These are phyloP conservation scores for Drosophila ficusphila DNA, from an alignment of 1,140 invertebrate genomes.

Conservation along the genomic window DNA sequence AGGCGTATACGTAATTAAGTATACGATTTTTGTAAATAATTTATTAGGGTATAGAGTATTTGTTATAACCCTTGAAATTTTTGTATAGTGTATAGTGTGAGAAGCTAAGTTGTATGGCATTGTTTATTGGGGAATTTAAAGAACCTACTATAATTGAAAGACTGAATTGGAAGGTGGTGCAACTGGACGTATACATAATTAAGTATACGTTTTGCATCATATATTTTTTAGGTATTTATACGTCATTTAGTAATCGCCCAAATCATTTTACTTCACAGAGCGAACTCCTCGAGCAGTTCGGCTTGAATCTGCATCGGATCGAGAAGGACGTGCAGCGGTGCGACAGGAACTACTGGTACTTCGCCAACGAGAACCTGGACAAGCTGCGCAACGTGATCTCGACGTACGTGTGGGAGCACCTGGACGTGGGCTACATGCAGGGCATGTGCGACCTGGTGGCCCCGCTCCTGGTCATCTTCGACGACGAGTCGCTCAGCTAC, in stretches of 20 bases:
- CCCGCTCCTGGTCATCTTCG: constrained; percentile 95
- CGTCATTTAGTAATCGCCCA: too few species aligned
- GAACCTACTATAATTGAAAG: too few species aligned
- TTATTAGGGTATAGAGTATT: too few species aligned
- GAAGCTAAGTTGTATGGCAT: too few species aligned
- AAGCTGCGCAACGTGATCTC: constrained; percentile 98
- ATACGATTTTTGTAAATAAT: too few species aligned
- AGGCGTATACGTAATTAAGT: too few species aligned
- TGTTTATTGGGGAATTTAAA: too few species aligned
- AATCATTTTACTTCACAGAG: constrained; percentile 85
- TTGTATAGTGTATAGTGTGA: too few species aligned
- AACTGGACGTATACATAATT: not conserved
- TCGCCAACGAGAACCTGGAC: constrained; percentile 94
- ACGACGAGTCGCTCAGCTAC: constrained; percentile 96
- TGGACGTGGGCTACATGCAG: constrained; percentile 95
- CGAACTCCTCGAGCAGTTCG: constrained; percentile 94
- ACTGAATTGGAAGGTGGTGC: too few species aligned
- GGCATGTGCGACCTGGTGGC: constrained; percentile 98
- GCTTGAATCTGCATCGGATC: constrained; percentile 95
- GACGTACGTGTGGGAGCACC: constrained; percentile 98
- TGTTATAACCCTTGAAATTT: too few species aligned
- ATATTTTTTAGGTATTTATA: too few species aligned
- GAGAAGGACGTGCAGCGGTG: constrained; percentile 98
- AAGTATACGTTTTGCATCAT: too few species aligned
- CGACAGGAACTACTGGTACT: constrained; percentile 97